Conservation (phyloP, 2,888 invertebrate species). For the Andrena dorsata region DNA sequence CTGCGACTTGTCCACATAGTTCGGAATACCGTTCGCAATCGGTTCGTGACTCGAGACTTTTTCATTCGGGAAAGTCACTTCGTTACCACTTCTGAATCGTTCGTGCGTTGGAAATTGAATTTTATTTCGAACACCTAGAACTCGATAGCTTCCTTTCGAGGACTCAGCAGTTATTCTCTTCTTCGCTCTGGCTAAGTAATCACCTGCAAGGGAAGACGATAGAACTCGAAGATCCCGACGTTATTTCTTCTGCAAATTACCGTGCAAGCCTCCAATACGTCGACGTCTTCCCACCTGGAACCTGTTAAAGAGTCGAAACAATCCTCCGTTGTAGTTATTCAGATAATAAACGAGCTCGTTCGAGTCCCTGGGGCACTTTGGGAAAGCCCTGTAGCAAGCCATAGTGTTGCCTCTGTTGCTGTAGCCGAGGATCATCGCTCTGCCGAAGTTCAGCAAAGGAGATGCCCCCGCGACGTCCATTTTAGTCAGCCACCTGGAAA, state of each 20-base stretch:
- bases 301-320: slow-evolving; percentile 90
- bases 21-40: slow-evolving; percentile 17
- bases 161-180: slow-evolving; percentile 14
- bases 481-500: slow-evolving; percentile 87
- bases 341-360: slow-evolving; percentile 91
- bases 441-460: slow-evolving; percentile 90
- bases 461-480: slow-evolving; percentile 86
- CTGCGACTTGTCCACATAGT: slow-evolving; percentile 11
- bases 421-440: slow-evolving; percentile 91
- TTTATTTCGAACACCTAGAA: neutral
- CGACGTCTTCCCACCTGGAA: slow-evolving; percentile 15
- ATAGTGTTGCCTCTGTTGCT: slow-evolving; percentile 88
- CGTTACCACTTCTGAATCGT: neutral
- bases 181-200: neutral
- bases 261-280: neutral
- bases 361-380: slow-evolving; percentile 90
- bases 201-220: neutral
- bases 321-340: slow-evolving; percentile 94
- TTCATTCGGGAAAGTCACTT: slow-evolving; percentile 49
- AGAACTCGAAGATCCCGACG: too few species aligned
- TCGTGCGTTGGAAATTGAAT: slow-evolving; percentile 27
- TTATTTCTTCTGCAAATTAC: neutral
- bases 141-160: neutral
- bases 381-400: slow-evolving; percentile 89
- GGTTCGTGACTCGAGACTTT: neutral